phyloP scores from a whole-genome alignment of 1,140 invertebrate genomes.

The Caerostris darwini region DNA sequence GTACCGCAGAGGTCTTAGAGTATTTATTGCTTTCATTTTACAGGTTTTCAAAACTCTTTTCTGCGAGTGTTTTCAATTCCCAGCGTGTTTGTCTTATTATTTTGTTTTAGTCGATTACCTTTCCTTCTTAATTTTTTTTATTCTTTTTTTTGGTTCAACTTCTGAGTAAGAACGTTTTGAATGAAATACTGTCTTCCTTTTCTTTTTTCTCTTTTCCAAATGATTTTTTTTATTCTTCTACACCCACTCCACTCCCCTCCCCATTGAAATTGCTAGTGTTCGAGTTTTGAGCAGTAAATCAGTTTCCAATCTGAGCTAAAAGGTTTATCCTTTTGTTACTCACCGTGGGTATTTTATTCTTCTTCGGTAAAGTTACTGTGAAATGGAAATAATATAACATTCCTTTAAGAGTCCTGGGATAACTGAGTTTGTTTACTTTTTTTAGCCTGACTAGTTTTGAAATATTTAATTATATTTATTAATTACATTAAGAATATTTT shows the following conservation, averaged over 20 bases:
- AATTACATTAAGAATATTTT: too few relatives aligned
- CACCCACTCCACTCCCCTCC: not conserved
- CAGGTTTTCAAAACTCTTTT: not conserved
- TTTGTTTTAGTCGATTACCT: too few relatives aligned
- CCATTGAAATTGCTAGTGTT: not conserved
- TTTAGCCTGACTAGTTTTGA: too few relatives aligned
- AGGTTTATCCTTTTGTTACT: slow-evolving; percentile 32
- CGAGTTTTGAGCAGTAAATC: slow-evolving; percentile 47
- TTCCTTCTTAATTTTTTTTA: too few relatives aligned
- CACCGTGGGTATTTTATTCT: not conserved
- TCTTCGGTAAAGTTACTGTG: not conserved
- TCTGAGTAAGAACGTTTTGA: not conserved
- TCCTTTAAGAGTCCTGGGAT: not conserved
- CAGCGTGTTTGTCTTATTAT: not conserved
- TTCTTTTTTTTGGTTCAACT: not conserved
- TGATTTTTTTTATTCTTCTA: not conserved
- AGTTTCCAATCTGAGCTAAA: slow-evolving; percentile 51
- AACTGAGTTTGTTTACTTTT: too few relatives aligned
- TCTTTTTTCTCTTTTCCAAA: not conserved
- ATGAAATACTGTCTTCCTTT: not conserved
- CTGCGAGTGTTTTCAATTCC: not conserved
- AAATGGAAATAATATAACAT: not conserved
- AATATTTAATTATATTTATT: too few relatives aligned
- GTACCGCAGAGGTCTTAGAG: not conserved
- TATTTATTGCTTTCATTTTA: slow-evolving; percentile 48